Evolutionary conservation across 2,797 vertebrate species (phyloP).

Genomic region (Taenioides sp.): DNA sequence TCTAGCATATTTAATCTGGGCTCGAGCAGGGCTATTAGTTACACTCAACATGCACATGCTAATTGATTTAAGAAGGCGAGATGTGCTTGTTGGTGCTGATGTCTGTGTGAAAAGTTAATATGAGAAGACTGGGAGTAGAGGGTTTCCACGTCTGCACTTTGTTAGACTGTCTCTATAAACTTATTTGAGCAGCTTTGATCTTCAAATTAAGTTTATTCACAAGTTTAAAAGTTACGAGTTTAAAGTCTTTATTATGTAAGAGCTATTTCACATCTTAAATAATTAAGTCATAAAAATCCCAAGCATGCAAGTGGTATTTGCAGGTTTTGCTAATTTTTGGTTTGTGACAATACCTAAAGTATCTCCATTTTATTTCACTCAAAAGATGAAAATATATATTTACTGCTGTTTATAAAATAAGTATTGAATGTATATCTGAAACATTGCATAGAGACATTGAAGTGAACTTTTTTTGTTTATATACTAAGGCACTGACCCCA

Average conservation of each 20-base stretch:
- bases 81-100: conserved; percentile 62
- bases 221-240: conserved; percentile 16
- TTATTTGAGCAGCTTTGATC: conserved; percentile 40
- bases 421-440: background rate
- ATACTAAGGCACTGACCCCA: background rate
- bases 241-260: background rate
- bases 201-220: conserved; percentile 44
- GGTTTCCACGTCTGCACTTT: background rate
- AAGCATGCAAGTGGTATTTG: background rate
- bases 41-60: conserved; percentile 67
- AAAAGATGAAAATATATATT: background rate
- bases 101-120: conserved; percentile 51
- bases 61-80: conserved; percentile 72
- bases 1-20: conserved; percentile 75
- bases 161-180: conserved; percentile 34
- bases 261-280: background rate
- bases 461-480: background rate
- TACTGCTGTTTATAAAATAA: background rate
- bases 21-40: conserved; percentile 73
- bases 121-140: conserved; percentile 26
- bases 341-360: background rate
- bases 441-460: background rate
- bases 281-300: background rate
- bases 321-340: background rate
- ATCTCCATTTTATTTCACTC: background rate